Evolutionary conservation across 2,797 vertebrate species (phyloP), one percentile per base, ranked within the genome.

Genomic region (Valencia hispanica): DNA sequence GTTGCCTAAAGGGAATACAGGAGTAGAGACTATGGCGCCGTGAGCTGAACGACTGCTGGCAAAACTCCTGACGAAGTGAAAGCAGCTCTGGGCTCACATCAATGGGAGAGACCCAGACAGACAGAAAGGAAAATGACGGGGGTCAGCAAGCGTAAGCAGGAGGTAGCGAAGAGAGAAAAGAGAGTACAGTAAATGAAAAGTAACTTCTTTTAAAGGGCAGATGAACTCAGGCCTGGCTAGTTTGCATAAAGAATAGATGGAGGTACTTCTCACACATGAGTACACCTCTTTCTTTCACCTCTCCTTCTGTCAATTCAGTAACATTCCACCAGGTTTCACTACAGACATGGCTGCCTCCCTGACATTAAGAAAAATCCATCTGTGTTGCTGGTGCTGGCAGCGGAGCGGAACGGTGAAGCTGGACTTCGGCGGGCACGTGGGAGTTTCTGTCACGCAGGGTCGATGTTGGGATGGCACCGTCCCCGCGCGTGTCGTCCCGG

Each of bases 301-400:
- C 81, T 50, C 55, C 65, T n/a, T 14, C 79, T 81, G 80, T 83
- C 81, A 88, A 82, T 86, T 84, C 86, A 65, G 79, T 80, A 84
- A 82, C 88, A 88, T 93, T 91, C 77, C 76, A 83, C 83, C 45
- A 27, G 79, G 73, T 79, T 85, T 72, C 72, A 83, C 83, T 1
- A 87, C 71, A 72, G 80, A 84, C 80, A 72, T 71, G 83, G 75
- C 74, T 57, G 55, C 77, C 82, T 81, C 68, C 41, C 83, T 92
- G 91, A 93, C 91, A 93, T 94, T 92, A 91, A 90, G 80, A 89
- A 90, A 92, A 94, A 93, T 94, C 91, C 77, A 93, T 92, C 70
- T 74, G 51, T 68, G 68, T 73, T 3, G 30, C 47, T 51, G 83
- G 78, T 73, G 74, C 75, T 69, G 80, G 72, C 75, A 74, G 45